Percentiles rank a stretch among this genome's conserved stretches.
These are phyloP conservation scores for Eciton burchellii DNA, from an alignment of 1,140 invertebrate species.

Conservation along the genomic window DNA sequence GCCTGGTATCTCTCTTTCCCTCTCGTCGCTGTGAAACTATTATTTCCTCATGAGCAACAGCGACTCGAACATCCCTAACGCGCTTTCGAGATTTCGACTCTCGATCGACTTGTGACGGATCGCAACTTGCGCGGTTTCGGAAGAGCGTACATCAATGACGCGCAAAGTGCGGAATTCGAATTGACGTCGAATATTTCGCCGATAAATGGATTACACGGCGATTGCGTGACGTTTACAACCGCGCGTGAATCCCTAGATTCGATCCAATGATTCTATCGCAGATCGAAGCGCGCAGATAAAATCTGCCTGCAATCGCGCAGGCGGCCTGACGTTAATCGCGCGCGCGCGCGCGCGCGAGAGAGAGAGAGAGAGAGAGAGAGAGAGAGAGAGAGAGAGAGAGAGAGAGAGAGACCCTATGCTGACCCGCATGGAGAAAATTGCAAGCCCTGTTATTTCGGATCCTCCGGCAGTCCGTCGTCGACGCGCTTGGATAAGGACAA, in stretches of 20 bases:
- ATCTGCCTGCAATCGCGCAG: constrained; percentile 69
- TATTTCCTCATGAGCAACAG: constrained; percentile 2
- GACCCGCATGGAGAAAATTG: constrained; percentile 26
- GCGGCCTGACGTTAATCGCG: constrained; percentile 48
- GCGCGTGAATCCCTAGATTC: constrained; percentile 61
- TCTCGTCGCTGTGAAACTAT: not conserved
- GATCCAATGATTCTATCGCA: constrained; percentile 78
- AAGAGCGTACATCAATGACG: constrained; percentile 12
- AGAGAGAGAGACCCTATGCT: too few relatives aligned
- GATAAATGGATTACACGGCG: constrained; percentile 54
- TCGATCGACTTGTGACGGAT: constrained; percentile 38
- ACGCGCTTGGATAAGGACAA: not conserved
- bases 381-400: too few relatives aligned
- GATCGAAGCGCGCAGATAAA: constrained; percentile 71
- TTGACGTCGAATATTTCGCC: constrained; percentile 57
- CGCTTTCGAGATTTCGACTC: constrained; percentile 1
- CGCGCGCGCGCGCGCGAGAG: not conserved
- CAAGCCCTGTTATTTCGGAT: constrained; percentile 52
- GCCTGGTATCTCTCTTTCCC: constrained; percentile 12
- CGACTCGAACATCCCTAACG: not conserved
- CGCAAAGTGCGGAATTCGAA: constrained; percentile 64
- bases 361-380: too few relatives aligned
- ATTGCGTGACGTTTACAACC: constrained; percentile 8
- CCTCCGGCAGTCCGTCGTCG: constrained; percentile 5
- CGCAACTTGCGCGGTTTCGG: constrained; percentile 30